phyloP scores from a whole-genome alignment of 1,140 invertebrate species.

The Akabosia matsudoensis region DNA sequence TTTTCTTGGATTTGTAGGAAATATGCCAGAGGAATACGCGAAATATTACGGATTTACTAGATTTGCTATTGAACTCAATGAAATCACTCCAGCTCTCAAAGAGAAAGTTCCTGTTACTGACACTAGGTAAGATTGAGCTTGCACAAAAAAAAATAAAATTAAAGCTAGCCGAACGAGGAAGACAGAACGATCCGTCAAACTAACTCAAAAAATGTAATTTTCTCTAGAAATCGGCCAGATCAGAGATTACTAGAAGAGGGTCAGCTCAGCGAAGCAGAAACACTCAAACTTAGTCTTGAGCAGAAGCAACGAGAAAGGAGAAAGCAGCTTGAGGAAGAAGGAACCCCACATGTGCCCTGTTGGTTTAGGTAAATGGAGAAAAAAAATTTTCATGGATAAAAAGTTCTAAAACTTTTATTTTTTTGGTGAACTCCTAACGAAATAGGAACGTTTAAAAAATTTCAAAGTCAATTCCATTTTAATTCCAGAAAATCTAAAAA shows the following conservation, averaged over 20 bases:
- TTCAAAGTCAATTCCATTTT: background rate
- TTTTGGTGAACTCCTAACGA: too few species aligned
- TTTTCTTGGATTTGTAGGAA: slow-evolving; percentile 1
- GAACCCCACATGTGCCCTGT: slow-evolving; percentile 55
- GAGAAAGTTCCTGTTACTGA: slow-evolving; percentile 70
- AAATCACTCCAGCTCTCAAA: slow-evolving; percentile 63
- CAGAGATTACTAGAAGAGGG: slow-evolving; percentile 70
- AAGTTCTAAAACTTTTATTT: too few species aligned
- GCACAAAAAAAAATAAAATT: background rate
- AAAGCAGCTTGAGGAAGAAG: slow-evolving; percentile 60
- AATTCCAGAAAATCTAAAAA: slow-evolving; percentile 47
- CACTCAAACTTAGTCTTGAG: slow-evolving; percentile 66
- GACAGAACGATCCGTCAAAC: background rate
- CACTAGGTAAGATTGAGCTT: slow-evolving; percentile 52
- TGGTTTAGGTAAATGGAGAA: slow-evolving; percentile 66
- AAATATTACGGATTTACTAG: slow-evolving; percentile 79
- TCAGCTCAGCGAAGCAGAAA: slow-evolving; percentile 67
- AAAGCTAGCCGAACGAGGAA: background rate
- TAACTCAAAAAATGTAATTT: slow-evolving; percentile 1
- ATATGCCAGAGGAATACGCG: slow-evolving; percentile 55
- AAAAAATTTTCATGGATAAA: slow-evolving; percentile 12
- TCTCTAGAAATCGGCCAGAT: slow-evolving; percentile 58
- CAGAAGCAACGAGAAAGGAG: slow-evolving; percentile 65
- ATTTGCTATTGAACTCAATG: slow-evolving; percentile 82
- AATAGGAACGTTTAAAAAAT: too few species aligned